phyloP scores from a whole-genome alignment of 2,888 invertebrate genomes.

The Drepana falcataria region DNA sequence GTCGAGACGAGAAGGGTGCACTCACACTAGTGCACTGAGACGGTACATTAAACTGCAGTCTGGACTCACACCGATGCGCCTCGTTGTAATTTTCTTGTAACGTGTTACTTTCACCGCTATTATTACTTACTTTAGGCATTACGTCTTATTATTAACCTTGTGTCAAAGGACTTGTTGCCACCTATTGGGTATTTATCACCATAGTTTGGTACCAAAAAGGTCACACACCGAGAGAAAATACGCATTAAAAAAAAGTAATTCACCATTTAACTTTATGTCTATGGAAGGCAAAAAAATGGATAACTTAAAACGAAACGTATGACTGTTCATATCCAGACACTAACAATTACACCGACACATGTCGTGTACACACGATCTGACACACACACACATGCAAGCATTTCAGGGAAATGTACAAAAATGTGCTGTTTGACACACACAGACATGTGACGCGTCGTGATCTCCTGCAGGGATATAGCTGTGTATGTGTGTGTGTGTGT shows the following conservation, averaged over 20 bases:
- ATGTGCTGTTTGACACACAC: conserved; percentile 17
- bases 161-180: too few species aligned
- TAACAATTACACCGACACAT: neutral
- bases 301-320: too few species aligned
- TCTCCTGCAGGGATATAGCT: conserved; percentile 14
- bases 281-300: too few species aligned
- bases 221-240: too few species aligned
- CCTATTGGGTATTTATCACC: too few species aligned
- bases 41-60: conserved; percentile 58
- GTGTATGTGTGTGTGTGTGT: conserved; percentile 7
- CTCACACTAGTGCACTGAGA: conserved; percentile 48
- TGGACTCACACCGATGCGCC: conserved; percentile 40
- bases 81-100: conserved; percentile 23
- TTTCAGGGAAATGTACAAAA: conserved; percentile 20
- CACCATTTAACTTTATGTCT: too few species aligned
- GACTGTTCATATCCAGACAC: too few species aligned
- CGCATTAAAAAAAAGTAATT: too few species aligned
- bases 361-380: conserved; percentile 1
- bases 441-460: conserved; percentile 9
- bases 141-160: too few species aligned
- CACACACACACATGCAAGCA: conserved; percentile 13
- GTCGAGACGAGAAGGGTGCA: conserved; percentile 70
- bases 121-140: conserved; percentile 4
- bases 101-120: conserved; percentile 31
- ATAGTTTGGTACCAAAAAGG: too few species aligned